phyloP scores from a whole-genome alignment of 2,888 invertebrate species.

The Drosophila atroscutellata region DNA sequence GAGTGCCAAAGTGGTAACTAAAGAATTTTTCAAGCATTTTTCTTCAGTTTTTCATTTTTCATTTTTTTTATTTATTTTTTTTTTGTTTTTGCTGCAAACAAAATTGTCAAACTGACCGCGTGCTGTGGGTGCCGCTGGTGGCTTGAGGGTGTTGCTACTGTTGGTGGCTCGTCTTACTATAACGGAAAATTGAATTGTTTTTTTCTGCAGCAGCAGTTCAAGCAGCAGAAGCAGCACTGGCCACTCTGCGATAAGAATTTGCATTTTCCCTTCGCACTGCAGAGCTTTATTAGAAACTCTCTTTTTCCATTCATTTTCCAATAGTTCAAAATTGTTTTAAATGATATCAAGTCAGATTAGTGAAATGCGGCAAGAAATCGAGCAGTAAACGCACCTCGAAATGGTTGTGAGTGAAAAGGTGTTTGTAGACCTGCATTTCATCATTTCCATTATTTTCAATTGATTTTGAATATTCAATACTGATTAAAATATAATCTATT shows the following conservation, averaged over 20 bases:
- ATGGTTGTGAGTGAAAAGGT: background rate
- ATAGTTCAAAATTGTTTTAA: constrained; percentile 2
- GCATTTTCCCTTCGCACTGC: constrained; percentile 36
- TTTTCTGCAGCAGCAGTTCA: constrained; percentile 39
- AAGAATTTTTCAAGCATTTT: constrained; percentile 54
- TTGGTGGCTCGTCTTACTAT: constrained; percentile 24
- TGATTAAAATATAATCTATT: background rate
- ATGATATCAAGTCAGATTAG: background rate
- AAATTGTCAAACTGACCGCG: constrained; percentile 64
- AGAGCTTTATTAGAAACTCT: constrained; percentile 49
- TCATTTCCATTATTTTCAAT: background rate
- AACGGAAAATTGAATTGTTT: constrained; percentile 67
- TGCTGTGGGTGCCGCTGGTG: constrained; percentile 40
- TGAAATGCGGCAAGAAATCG: background rate
- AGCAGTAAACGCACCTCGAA: background rate
- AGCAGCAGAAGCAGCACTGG: constrained; percentile 30
- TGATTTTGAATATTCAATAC: background rate
- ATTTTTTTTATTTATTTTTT: constrained; percentile 3
- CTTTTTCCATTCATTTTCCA: constrained; percentile 48
- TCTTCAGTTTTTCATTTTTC: constrained; percentile 18
- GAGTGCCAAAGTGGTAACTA: constrained; percentile 67
- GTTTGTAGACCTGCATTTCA: background rate
- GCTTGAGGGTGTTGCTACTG: background rate
- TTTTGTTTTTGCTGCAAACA: background rate
- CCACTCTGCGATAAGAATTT: constrained; percentile 60